Conservation (phyloP, 1,140 invertebrate species). For the Hylaeus volcanicus region DNA sequence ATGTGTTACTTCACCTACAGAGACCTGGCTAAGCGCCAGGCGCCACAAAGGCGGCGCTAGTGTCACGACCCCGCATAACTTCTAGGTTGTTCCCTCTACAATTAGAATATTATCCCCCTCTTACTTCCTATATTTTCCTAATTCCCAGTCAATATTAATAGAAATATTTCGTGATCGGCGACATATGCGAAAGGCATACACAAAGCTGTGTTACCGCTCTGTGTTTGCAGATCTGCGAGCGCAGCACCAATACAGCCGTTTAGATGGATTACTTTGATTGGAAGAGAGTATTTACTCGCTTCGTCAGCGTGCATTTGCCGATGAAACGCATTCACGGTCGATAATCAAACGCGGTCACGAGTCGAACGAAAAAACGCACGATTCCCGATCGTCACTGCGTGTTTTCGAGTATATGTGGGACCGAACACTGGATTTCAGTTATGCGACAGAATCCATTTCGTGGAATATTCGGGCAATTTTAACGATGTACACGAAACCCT, state of each 20-base stretch:
- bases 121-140: neutral
- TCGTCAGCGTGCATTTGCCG: constrained; percentile 17
- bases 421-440: neutral
- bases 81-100: no score
- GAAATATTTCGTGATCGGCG: neutral
- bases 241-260: neutral
- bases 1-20: no score
- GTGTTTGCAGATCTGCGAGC: neutral
- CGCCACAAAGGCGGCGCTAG: no score
- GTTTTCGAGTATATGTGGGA: neutral
- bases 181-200: no score
- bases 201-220: neutral
- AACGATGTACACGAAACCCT: neutral
- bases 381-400: neutral
- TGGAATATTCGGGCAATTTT: neutral
- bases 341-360: neutral
- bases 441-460: neutral
- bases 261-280: neutral
- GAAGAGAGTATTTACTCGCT: neutral
- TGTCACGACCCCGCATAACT: no score
- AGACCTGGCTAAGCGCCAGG: no score
- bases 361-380: neutral
- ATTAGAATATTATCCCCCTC: no score
- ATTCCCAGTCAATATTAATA: neutral
- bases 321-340: neutral